phyloP scores from a whole-genome alignment of 1,140 invertebrate genomes.

The Heliothis subflexa region DNA sequence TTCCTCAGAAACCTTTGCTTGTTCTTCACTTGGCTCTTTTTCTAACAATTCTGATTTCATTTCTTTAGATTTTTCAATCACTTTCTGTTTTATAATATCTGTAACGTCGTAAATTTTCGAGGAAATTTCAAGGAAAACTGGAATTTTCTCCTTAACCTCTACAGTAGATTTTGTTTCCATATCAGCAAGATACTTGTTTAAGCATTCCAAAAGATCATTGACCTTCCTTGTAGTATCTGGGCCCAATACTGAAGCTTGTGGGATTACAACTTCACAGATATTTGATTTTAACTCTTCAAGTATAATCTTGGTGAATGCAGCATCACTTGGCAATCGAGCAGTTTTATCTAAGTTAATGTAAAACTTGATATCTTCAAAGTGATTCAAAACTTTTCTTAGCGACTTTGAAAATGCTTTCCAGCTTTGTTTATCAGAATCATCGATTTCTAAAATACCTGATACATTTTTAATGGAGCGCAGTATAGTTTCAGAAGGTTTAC shows the following conservation, averaged over 20 bases:
- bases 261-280: conserved; percentile 55
- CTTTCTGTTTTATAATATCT: conserved; percentile 33
- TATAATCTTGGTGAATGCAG: conserved; percentile 76
- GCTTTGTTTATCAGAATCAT: conserved; percentile 50
- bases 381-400: conserved; percentile 74
- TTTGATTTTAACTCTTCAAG: conserved; percentile 67
- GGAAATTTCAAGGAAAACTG: conserved; percentile 72
- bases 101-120: conserved; percentile 52
- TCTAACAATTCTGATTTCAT: background rate
- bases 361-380: conserved; percentile 83
- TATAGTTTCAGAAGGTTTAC: conserved; percentile 68
- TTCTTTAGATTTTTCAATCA: background rate
- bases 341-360: conserved; percentile 83
- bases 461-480: conserved; percentile 72
- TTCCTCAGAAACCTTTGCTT: background rate
- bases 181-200: conserved; percentile 57
- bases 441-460: conserved; percentile 51
- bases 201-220: conserved; percentile 49
- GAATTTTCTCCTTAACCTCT: conserved; percentile 80
- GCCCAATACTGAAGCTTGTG: conserved; percentile 49
- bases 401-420: conserved; percentile 70
- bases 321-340: conserved; percentile 76
- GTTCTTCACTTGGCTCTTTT: background rate
- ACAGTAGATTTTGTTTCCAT: conserved; percentile 65
- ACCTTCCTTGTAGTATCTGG: conserved; percentile 47